Base-by-base conservation (phyloP, 2,888 invertebrate species). In the Alloplasta piceator region DNA sequence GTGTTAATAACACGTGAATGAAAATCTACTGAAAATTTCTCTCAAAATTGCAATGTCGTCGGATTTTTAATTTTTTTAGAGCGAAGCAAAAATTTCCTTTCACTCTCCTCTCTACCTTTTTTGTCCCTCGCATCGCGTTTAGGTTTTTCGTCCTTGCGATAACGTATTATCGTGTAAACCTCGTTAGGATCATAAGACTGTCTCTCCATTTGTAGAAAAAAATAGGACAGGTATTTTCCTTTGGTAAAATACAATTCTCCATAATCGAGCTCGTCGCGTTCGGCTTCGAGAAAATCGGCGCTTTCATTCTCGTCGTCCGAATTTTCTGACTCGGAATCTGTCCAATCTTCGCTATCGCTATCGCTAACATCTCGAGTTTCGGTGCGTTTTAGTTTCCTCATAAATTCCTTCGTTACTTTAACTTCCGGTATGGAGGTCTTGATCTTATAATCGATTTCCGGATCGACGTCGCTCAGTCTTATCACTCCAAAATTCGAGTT, bases 141-240 rank as follows among this genome's bases (percentile, higher is more conserved):
- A 72, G 75, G 74, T 80, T 83, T 79, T 38, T 83, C 84, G 78
- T 81, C 67, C 75, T 86, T 85, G 78, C 85, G 85, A 78, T 90
- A 91, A 10, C 85, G 88, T 84, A 91, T 86, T 76, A 90, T 89
- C 78, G 81, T 84, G 84, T 91, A 90, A 82, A 89, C 86, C 0
- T 90, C 89, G 43, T 76, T 76, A 38, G 91, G 90, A 87, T 90
- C 83, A 84, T 90, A 90, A 48, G 64, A 85, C 78, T 90, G 90
- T 79, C 87, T 87, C 85, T 91, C 91, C 89, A 91, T 90, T 87
- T 88, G 87, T 82, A 91, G 81, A 80, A 91, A 89, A 85, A 91
- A 91, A 84, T 89, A 89, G 46, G 89, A 86, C 39, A 90, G 84
- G 84, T 88, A 91, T 85, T 91, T 91, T 60, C 91, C 91, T 39